Base-by-base conservation (phyloP, 2,888 invertebrate genomes). In the Idaea straminata region DNA sequence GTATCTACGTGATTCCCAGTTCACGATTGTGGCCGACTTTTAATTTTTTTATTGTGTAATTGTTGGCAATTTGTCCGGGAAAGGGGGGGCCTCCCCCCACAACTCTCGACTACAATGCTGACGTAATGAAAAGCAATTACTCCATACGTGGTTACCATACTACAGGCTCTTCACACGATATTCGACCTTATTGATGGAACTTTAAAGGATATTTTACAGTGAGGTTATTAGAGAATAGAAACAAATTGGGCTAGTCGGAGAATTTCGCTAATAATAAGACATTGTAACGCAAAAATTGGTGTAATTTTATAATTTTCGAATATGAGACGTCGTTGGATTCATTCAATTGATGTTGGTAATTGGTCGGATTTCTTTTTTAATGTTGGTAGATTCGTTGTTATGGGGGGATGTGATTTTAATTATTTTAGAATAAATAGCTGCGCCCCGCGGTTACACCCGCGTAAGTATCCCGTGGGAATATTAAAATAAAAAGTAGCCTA, bases 61-160 rank as follows among this genome's bases (percentile, higher is more conserved):
- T 86, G 90, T 83, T 84, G 83, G 83, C 91, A 91, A 91, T 91
- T 90, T 86, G 77, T 68, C 73, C 74, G 25, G 25, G 25, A 25
- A 25, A 25, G 25, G 25, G 25, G 25, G 25, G 25, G 25, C 77
- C 74, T 72, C 72, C 71, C 68, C 65, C 66, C 63, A 74, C 78
- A 69, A 77, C 82, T 77, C 79, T 79, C 78, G 83, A 86, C 85
- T 85, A 87, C 87, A 87, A 90, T 89, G 82, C 89, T 74, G 77
- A 75, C 83, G 88, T 91, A 92, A 92, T 92, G 91, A 91, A 91
- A 87, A 90, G 91, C 91, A 91, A 91, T 92, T 91, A 91, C 91
- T 83, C 47, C 90, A 91, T 91, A 92, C 91, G 92, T 91, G 92
- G 89, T 85, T 83, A 83, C 82, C 86, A 83, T 83, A 77, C 47